phyloP scores from a whole-genome alignment of 2,113 vertebrate genomes.

The Plectropomus leopardus region DNA sequence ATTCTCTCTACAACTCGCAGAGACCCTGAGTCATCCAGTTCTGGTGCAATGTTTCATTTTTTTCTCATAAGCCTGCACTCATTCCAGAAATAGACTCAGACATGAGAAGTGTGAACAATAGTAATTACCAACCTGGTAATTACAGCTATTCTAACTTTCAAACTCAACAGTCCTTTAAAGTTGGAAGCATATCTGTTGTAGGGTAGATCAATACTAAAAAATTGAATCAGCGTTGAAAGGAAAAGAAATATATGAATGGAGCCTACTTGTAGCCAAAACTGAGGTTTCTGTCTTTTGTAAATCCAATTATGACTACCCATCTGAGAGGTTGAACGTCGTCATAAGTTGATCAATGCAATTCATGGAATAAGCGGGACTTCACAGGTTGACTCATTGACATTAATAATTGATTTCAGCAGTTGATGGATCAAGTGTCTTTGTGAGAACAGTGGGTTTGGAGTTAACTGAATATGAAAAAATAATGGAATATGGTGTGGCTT shows the following conservation, averaged over 20 bases:
- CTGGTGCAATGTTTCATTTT: conserved; percentile 8
- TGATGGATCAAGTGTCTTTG: conserved; percentile 2
- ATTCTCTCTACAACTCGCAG: background rate
- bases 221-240: background rate
- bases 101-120: background rate
- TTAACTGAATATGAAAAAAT: background rate
- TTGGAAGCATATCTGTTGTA: background rate
- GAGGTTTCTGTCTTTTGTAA: conserved; percentile 11
- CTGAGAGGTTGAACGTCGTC: background rate
- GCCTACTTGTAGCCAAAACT: background rate
- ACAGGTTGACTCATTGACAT: conserved; percentile 34
- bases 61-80: background rate
- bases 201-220: background rate
- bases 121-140: background rate
- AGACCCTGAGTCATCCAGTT: conserved; percentile 3
- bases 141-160: background rate
- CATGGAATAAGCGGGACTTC: background rate
- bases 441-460: background rate
- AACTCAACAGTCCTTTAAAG: conserved; percentile 7
- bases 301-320: conserved; percentile 8
- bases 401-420: conserved; percentile 27
- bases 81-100: background rate
- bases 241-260: background rate
- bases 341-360: conserved; percentile 4
- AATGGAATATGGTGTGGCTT: background rate